phyloP scores from a whole-genome alignment of 2,888 invertebrate genomes.

The Sarcophaga caerulescens region DNA sequence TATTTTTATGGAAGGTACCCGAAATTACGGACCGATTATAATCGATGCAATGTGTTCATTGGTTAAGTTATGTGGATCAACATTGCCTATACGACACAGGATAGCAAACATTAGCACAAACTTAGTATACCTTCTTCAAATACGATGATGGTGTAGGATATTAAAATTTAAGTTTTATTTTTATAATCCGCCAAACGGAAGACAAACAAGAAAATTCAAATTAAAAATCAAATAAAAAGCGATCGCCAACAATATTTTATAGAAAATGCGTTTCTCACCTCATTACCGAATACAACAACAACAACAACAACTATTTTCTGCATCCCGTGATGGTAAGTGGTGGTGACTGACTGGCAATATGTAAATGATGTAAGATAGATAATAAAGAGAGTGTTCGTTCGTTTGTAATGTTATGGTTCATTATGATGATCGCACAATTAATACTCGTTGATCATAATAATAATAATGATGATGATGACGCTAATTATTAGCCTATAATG shows the following conservation, averaged over 20 bases:
- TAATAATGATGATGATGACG: conserved; percentile 7
- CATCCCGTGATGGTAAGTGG: background rate
- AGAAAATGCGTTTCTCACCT: conserved; percentile 63
- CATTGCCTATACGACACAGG: too few relatives aligned
- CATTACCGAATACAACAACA: conserved; percentile 61
- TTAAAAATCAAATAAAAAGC: conserved; percentile 20
- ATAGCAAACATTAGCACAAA: background rate
- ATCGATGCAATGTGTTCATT: too few relatives aligned
- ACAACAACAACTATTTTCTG: background rate
- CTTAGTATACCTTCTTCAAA: background rate
- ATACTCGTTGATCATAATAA: conserved; percentile 29
- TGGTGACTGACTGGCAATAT: background rate
- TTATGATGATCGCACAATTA: conserved; percentile 2
- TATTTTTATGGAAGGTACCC: too few relatives aligned
- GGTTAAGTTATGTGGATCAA: too few relatives aligned
- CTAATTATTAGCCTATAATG: background rate
- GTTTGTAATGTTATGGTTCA: conserved; percentile 8
- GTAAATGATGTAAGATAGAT: background rate
- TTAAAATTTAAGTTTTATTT: background rate
- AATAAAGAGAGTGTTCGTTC: background rate
- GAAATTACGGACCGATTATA: too few relatives aligned
- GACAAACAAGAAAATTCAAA: background rate
- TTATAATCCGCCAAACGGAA: background rate
- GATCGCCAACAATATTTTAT: conserved; percentile 43
- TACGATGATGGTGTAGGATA: background rate